Conservation (phyloP, 2,113 vertebrate species). For the Planiliza haematocheilus region DNA sequence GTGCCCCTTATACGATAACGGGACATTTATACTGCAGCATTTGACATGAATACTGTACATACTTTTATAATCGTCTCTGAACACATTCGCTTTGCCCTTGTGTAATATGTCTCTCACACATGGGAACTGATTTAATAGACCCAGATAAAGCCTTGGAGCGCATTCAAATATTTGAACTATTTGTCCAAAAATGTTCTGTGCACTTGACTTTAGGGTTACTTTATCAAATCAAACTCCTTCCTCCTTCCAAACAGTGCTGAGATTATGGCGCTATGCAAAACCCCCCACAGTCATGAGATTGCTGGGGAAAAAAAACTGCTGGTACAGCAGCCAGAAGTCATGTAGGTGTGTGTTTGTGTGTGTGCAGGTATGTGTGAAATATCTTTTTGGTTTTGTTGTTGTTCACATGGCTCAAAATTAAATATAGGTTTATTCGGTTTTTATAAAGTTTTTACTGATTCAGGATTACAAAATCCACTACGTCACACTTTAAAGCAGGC, state of each 20-base stretch:
- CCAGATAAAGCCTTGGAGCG: conserved; percentile 73
- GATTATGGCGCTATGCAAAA: conserved; percentile 42
- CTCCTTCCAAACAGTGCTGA: conserved; percentile 56
- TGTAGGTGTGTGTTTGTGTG: conserved; percentile 50
- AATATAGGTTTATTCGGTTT: conserved; percentile 41
- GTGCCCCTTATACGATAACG: neutral
- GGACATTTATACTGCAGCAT: neutral
- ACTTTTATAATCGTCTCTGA: conserved; percentile 4
- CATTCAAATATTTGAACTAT: conserved; percentile 77
- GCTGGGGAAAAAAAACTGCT: conserved; percentile 46
- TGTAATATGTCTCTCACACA: conserved; percentile 43
- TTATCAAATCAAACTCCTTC: conserved; percentile 67
- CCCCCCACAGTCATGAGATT: conserved; percentile 54
- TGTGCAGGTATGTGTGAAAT: conserved; percentile 25
- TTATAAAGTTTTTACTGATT: conserved; percentile 37
- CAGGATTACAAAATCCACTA: conserved; percentile 2
- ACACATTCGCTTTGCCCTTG: conserved; percentile 25
- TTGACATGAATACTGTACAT: neutral
- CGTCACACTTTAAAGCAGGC: conserved; percentile 1
- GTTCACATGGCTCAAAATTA: conserved; percentile 27
- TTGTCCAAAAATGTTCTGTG: conserved; percentile 68
- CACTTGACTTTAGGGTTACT: conserved; percentile 68
- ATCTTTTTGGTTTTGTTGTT: conserved; percentile 28
- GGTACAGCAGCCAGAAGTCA: conserved; percentile 48
- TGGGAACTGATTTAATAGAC: conserved; percentile 66